Evolutionary conservation across 2,888 invertebrate species (phyloP), one percentile per base, ranked within the genome.

Genomic region (Tethea ocularis): DNA sequence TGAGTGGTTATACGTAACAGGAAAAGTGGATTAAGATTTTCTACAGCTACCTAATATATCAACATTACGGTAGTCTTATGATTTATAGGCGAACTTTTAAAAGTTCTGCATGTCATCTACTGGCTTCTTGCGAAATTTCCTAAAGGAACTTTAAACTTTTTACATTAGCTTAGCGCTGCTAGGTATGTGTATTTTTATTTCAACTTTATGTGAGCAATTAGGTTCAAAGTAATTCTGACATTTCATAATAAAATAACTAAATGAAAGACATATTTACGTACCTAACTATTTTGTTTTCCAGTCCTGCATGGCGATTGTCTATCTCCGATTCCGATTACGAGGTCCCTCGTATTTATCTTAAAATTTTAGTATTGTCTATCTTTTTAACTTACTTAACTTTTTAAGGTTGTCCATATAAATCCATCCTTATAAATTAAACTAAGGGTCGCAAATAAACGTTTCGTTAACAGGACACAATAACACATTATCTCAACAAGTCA

Each of bases 51-150:
- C 78, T 83, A 86, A 88, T 89, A 91, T 88, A 88, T 87, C 86
- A 87, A 75, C 82, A 86, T 88, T 78, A 86, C 80, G 82, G 78
- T 84, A 80, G 82, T 86, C 80, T 77, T 83, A 87, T 91, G 91
- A 91, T 91, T 91, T 91, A 90, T 90, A 87, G 90, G 86, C 79
- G 78, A 89, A 91, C 84, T 91, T 89, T 69, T 64, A 70, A 74
- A 90, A 91, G 81, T 91, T 91, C 79, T 80, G 87, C 89, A 89
- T 91, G 90, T 90, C 91, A 91, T 91, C 89, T 78, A 82, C 86
- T 82, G 84, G 85, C 77, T 87, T 84, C 82, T 81, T 79, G 83
- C 77, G 69, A 83, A 84, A 80, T 86, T 86, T 87, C 83, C 80
- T 80, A 82, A 84, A 82, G 85, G 77, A 89, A 88, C 82, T 88